Base-by-base conservation (phyloP, 2,797 vertebrate species). In the Acropternis orthonyx region DNA sequence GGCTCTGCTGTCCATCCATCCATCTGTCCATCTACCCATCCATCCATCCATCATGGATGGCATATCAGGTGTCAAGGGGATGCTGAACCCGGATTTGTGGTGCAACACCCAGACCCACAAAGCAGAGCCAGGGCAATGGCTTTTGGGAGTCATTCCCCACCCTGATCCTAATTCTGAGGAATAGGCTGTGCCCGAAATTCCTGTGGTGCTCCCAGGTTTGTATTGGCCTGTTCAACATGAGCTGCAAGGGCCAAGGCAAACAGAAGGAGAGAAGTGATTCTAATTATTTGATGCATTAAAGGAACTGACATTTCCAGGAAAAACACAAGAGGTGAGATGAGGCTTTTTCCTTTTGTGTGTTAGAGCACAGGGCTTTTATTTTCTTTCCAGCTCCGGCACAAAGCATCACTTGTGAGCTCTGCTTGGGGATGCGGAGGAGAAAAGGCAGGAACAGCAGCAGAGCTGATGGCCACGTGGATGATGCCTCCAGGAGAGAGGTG, bases 231-330 rank as follows among this genome's bases (percentile, higher is more conserved):
- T n/a, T 81, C 43, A 15, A 13, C 0, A 0, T 7, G 49, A 85
- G 59, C 81, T 16, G 26, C 3, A 1, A 34, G 75, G 43, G 95
- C 96, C 95, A 94, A 95, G 46, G 65, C 79, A 95, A 95, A 96
- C 91, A 94, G 43, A 71, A 66, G 34, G 59, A 67, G 28, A 94
- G 86, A 75, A 94, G 68, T 30, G 78, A 88, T 93, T 72, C 71
- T 73, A 48, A 34, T 61, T 12, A 65, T 63, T 81, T 74, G 83
- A 16, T 81, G 81, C 63, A 68, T n/a, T 76, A 32, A 89, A 67
- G 71, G 84, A 41, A 11, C 62, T 36, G 51, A 58, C 68, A 80
- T 30, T 89, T 87, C 95, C 88, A 95, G 88, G 59, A 83, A 92
- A 91, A 76, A 75, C 79, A 93, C 65, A 41, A 39, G 62, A 78